These are phyloP conservation scores for Acanthiza pusilla DNA, from an alignment of 2,797 vertebrate species.

Conservation along the genomic window DNA sequence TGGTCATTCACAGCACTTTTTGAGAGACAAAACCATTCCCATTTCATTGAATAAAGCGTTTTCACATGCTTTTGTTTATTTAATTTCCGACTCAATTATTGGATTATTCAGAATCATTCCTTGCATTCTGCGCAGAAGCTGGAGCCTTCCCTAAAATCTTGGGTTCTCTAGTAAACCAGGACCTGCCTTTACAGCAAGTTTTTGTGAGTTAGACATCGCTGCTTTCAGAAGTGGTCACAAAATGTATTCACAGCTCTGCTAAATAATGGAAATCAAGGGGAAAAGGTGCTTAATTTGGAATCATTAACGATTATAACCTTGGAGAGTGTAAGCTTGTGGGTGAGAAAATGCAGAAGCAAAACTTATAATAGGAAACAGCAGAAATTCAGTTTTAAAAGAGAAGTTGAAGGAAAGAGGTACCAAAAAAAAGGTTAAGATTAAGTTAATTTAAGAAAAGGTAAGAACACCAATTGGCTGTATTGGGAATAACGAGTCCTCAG, in stretches of 20 bases:
- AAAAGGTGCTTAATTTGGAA: neutral
- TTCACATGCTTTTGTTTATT: neutral
- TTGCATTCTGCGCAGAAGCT: neutral
- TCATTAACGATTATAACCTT: neutral
- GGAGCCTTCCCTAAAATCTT: neutral
- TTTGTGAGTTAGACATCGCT: neutral
- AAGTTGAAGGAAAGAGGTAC: neutral
- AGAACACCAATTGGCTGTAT: fast-evolving
- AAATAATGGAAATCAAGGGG: neutral
- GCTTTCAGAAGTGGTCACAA: neutral
- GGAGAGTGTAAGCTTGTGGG: neutral
- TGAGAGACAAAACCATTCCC: neutral
- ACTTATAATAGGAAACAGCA: neutral
- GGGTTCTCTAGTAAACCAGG: neutral
- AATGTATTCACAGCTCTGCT: neutral
- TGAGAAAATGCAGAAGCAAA: neutral
- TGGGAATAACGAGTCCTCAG: neutral
- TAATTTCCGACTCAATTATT: neutral
- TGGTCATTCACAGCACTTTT: neutral
- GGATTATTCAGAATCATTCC: neutral
- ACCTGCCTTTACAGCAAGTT: neutral
- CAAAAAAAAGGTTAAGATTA: neutral
- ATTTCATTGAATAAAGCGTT: neutral
- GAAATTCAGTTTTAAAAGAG: neutral
- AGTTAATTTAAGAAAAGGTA: neutral